phyloP scores from a whole-genome alignment of 2,113 vertebrate species.

The Austrofundulus limnaeus region DNA sequence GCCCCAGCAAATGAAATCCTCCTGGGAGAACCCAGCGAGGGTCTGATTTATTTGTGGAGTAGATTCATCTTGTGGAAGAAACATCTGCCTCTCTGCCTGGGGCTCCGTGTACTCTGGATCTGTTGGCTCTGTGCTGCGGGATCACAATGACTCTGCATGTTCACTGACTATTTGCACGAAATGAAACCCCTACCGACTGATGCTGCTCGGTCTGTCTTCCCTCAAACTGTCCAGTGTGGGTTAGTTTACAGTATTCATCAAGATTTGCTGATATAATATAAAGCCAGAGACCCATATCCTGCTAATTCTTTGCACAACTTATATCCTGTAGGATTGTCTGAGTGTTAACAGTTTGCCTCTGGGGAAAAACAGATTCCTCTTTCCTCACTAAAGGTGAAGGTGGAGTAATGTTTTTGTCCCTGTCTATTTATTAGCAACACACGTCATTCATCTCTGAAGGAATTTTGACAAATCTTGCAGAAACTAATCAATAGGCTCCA shows the following conservation, averaged over 20 bases:
- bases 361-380: slow-evolving; percentile 27
- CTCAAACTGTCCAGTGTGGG: slow-evolving; percentile 29
- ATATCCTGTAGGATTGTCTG: slow-evolving; percentile 28
- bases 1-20: slow-evolving; percentile 66
- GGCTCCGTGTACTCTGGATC: slow-evolving; percentile 32
- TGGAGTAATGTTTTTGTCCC: too few species aligned
- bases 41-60: slow-evolving; percentile 71
- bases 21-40: slow-evolving; percentile 40
- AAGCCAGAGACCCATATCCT: slow-evolving; percentile 33
- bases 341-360: slow-evolving; percentile 40
- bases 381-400: too few species aligned
- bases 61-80: slow-evolving; percentile 64
- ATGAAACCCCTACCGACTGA: slow-evolving; percentile 30
- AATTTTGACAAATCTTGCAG: too few species aligned
- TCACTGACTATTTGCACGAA: slow-evolving; percentile 17
- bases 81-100: slow-evolving; percentile 60
- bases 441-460: too few species aligned
- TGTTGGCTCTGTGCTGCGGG: slow-evolving; percentile 29
- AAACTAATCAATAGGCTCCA: too few species aligned
- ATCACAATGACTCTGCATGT: slow-evolving; percentile 32
- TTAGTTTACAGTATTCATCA: slow-evolving; percentile 52
- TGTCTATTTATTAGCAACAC: too few species aligned
- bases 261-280: slow-evolving; percentile 50
- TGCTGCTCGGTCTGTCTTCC: slow-evolving; percentile 28
- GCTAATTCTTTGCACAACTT: slow-evolving; percentile 25